These are phyloP conservation scores for Dendropsophus ebraccatus DNA, from an alignment of 2,113 vertebrate genomes.

Conservation along the genomic window DNA sequence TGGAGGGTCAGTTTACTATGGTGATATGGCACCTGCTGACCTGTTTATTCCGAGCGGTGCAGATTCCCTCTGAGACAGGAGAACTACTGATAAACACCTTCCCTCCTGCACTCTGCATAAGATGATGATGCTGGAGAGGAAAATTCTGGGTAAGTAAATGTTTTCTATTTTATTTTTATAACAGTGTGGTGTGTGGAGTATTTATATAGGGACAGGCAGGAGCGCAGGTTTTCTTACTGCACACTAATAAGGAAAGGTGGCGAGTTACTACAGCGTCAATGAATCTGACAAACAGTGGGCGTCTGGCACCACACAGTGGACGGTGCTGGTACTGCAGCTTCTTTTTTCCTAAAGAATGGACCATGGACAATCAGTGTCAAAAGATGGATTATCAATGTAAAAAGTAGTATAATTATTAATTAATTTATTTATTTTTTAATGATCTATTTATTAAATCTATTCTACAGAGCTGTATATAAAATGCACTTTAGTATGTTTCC, in stretches of 20 bases:
- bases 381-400: neutral
- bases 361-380: neutral
- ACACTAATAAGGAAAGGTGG: neutral
- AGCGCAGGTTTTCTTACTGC: neutral
- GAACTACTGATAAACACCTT: neutral
- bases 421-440: too few relatives aligned
- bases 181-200: neutral
- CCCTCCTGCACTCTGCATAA: neutral
- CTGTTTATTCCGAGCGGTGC: neutral
- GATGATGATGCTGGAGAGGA: neutral
- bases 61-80: neutral
- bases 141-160: constrained; percentile 15
- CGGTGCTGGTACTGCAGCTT: neutral
- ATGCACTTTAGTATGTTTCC: too few relatives aligned
- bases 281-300: neutral
- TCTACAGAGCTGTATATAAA: neutral
- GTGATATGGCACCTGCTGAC: neutral
- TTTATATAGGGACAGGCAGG: neutral
- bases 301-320: neutral
- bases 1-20: neutral
- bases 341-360: neutral
- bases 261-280: neutral
- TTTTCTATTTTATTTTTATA: constrained; percentile 6
- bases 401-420: too few relatives aligned
- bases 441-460: too few relatives aligned